Percentiles rank a stretch among this genome's conserved stretches.
phyloP scores from a whole-genome alignment of 2,797 vertebrate genomes.

The Enteromius viviparus region DNA sequence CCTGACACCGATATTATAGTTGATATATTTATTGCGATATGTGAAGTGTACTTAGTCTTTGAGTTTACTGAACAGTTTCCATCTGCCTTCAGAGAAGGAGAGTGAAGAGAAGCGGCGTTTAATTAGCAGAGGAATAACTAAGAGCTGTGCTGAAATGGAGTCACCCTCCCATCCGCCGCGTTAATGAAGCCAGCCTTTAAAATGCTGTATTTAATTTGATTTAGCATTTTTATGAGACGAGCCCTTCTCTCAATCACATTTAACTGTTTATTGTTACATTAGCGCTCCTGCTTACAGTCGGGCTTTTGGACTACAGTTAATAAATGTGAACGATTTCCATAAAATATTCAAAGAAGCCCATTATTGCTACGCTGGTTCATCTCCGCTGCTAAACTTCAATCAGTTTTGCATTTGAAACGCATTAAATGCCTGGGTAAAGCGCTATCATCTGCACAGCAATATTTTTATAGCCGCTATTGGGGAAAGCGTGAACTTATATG shows the following conservation, averaged over 20 bases:
- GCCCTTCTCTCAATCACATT: slow-evolving; percentile 78
- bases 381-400: slow-evolving; percentile 69
- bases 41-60: background rate
- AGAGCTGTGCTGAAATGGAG: slow-evolving; percentile 54
- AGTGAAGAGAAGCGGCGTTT: background rate
- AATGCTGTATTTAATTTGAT: slow-evolving; percentile 82
- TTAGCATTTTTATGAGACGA: slow-evolving; percentile 80
- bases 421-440: slow-evolving; percentile 66
- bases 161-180: slow-evolving; percentile 35
- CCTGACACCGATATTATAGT: background rate
- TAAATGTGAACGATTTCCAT: slow-evolving; percentile 83
- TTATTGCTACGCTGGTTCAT: slow-evolving; percentile 75
- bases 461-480: slow-evolving; percentile 65
- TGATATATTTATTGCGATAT: background rate
- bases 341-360: slow-evolving; percentile 84
- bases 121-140: slow-evolving; percentile 2
- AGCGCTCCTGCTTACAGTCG: slow-evolving; percentile 75
- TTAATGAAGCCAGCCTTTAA: slow-evolving; percentile 74
- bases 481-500: slow-evolving; percentile 58
- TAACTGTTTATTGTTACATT: slow-evolving; percentile 79
- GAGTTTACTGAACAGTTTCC: background rate
- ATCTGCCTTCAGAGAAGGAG: background rate
- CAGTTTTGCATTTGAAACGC: slow-evolving; percentile 71
- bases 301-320: slow-evolving; percentile 72
- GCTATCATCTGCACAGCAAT: slow-evolving; percentile 67